These are phyloP conservation scores for Gasterosteus aculeatus DNA, from an alignment of 2,113 vertebrate species.

Conservation along the genomic window DNA sequence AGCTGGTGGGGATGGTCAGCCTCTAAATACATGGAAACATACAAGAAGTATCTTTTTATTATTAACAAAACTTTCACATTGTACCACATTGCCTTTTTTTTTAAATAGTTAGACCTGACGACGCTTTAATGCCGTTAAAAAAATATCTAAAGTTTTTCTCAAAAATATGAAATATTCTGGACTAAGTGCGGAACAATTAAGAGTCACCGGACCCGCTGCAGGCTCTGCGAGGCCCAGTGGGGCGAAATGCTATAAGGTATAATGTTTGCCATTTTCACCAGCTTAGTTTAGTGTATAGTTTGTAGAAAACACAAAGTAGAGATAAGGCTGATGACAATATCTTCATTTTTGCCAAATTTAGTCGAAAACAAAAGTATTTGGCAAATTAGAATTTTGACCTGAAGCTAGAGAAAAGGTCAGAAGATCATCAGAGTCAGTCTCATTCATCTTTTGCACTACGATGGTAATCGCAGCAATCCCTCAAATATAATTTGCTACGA, in stretches of 20 bases:
- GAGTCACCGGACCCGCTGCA: not conserved
- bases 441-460: not conserved
- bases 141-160: not conserved
- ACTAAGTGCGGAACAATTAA: not conserved
- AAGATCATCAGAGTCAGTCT: not conserved
- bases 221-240: not conserved
- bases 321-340: not conserved
- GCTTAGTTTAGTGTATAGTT: slow-evolving; percentile 3
- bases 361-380: not conserved
- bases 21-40: slow-evolving; percentile 81
- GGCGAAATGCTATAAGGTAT: not conserved
- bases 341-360: not conserved
- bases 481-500: not conserved
- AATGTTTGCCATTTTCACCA: not conserved
- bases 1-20: slow-evolving; percentile 96
- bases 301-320: not conserved
- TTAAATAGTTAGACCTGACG: not conserved
- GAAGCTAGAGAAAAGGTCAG: not conserved
- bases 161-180: not conserved
- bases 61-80: not conserved
- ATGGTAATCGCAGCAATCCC: not conserved
- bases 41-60: slow-evolving; percentile 18
- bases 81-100: not conserved
- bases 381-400: not conserved
- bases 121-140: not conserved